Percentiles rank a stretch among this genome's conserved stretches.
Evolutionary conservation across 2,113 vertebrate species (phyloP).

Genomic region (Heteronetta atricapilla): DNA sequence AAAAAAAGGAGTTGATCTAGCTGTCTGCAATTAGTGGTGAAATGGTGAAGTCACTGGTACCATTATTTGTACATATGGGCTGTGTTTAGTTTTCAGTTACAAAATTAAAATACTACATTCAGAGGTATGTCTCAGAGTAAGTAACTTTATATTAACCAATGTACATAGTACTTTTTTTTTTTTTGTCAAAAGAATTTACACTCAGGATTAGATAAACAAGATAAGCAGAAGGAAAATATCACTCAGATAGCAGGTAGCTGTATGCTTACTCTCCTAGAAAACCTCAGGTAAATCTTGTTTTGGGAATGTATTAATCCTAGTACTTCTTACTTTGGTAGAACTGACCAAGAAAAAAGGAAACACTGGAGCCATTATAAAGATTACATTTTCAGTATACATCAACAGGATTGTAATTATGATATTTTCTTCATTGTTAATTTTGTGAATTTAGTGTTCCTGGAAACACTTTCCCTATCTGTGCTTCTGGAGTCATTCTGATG

Average conservation of each 20-base stretch:
- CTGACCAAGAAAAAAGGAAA: not conserved
- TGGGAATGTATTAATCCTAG: not conserved
- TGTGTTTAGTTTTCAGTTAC: not conserved
- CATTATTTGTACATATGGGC: not conserved
- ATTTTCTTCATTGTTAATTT: not conserved
- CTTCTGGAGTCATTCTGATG: not conserved
- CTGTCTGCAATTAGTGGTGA: not conserved
- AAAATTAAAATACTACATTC: not conserved
- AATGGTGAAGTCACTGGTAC: not conserved
- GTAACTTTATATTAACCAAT: not conserved
- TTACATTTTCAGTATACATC: not conserved
- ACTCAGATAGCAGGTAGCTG: not conserved
- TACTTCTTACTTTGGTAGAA: not conserved
- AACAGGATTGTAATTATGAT: not conserved
- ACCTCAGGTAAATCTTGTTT: not conserved
- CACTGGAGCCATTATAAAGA: not conserved
- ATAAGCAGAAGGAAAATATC: not conserved
- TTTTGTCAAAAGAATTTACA: not conserved
- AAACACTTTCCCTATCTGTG: not conserved
- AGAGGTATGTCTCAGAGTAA: not conserved
- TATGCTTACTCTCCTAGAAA: not conserved
- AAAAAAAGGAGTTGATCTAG: not conserved
- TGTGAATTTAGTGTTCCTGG: not conserved
- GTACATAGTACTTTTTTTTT: not conserved
- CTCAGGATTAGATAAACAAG: not conserved